Base-by-base conservation (phyloP, 1,140 invertebrate genomes). In the Hydropsyche tenuis region DNA sequence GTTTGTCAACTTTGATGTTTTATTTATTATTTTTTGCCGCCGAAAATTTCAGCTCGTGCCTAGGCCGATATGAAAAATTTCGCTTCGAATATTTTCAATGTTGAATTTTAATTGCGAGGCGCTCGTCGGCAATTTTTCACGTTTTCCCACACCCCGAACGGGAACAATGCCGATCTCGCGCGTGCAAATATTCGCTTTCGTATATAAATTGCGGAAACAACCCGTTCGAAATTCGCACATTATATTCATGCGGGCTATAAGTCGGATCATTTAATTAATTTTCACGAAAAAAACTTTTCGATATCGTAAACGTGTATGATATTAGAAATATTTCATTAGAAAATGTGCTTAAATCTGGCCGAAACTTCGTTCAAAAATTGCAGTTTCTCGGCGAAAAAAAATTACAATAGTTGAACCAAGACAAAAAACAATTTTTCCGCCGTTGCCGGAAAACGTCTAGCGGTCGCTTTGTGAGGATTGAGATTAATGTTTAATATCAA, bases 401-500 rank as follows among this genome's bases (percentile, higher is more conserved):
- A 37, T 37, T 37, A 37, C 30, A 37, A 37, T 37, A 9, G 30
- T 37, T 37, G 30, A 9, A 4, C 30, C 30, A 11, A 2, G 25
- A 14, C 6, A 27, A 53, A 69, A 51, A 69, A 69, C 43, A 69
- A 69, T 66, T 66, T 66, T 66, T 69, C 45, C 22, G 48, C 48
- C 14, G 7, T 37, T 37, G 30, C 27, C 22, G 45, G 66, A 51
- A 51, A 69, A 69, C 23, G 27, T 25, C 63, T 22, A 22, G 63
- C 27, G 63, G 63, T 25, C 46, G 66, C 46, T 69, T 48, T 69
- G 66, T 69, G 45, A 7, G 46, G 66, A 69, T 69, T 69, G 66
- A 69, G 66, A 69, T 69, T 69, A 69, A 69, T 69, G 66, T 69
- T 69, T 69, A 69, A 48, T 69, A 69, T 48, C 66, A 69, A 69